Conservation (phyloP, 1,140 invertebrate genomes). For the Contarinia nasturtii region DNA sequence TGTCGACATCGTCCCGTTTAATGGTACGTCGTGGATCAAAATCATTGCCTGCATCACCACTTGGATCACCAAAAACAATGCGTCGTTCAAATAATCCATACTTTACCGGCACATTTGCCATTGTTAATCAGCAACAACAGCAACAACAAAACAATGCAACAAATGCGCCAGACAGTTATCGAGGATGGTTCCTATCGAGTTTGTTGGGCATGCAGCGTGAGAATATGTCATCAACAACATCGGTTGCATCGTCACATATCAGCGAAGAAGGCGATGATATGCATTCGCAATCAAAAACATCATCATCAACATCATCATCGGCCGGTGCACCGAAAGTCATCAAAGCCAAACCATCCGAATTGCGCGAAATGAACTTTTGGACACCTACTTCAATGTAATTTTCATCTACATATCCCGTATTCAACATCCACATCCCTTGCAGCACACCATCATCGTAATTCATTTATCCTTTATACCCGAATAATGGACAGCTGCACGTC, state of each 20-base stretch:
- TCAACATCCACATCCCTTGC: too few relatives aligned
- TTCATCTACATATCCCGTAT: too few relatives aligned
- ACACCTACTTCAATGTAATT: slow-evolving; percentile 61
- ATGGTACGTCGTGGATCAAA: slow-evolving; percentile 36
- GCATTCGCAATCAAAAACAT: neutral
- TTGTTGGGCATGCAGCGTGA: slow-evolving; percentile 3
- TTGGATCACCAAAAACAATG: slow-evolving; percentile 30
- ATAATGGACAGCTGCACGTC: too few relatives aligned
- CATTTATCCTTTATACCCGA: too few relatives aligned
- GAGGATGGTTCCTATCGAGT: slow-evolving; percentile 3
- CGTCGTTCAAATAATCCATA: slow-evolving; percentile 16
- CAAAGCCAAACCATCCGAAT: slow-evolving; percentile 45
- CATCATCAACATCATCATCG: neutral
- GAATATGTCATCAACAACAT: neutral
- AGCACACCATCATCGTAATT: too few relatives aligned
- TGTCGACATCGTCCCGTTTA: too few relatives aligned
- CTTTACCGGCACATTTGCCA: slow-evolving; percentile 4
- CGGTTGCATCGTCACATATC: neutral
- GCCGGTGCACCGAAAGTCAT: neutral
- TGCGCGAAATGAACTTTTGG: slow-evolving; percentile 68
- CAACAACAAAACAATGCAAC: neutral
- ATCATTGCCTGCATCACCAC: slow-evolving; percentile 46
- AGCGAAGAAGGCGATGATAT: slow-evolving; percentile 1
- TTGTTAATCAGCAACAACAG: neutral
- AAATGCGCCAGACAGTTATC: neutral